Percentiles rank a stretch among this genome's conserved stretches.
These are phyloP conservation scores for Rhinopithecus roxellana DNA, from an alignment of 2,113 vertebrate genomes.

Conservation along the genomic window DNA sequence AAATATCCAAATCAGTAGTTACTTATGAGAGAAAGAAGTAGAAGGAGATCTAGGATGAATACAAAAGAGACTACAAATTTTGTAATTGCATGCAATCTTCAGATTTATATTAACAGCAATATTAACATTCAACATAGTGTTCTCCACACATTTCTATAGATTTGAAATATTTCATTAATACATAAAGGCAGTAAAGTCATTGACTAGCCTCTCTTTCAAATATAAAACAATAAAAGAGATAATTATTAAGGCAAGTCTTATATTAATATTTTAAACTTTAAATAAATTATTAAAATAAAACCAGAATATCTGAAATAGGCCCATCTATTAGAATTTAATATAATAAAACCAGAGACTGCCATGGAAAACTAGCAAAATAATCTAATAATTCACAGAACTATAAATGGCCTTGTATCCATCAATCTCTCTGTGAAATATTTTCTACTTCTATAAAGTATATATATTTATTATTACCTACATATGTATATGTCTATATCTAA, in stretches of 20 bases:
- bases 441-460: background rate
- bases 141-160: background rate
- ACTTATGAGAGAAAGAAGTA: background rate
- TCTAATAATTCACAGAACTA: background rate
- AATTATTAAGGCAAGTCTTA: background rate
- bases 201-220: background rate
- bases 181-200: background rate
- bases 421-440: background rate
- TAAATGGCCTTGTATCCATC: background rate
- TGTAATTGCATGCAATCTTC: background rate
- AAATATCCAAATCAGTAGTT: background rate
- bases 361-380: background rate
- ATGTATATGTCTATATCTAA: background rate
- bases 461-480: background rate
- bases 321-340: background rate
- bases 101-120: background rate
- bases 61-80: background rate
- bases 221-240: background rate
- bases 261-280: background rate
- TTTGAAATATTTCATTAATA: constrained; percentile 13
- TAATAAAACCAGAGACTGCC: background rate
- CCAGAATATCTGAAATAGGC: background rate
- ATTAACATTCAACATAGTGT: background rate
- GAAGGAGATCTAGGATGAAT: background rate
- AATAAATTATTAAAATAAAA: background rate